phyloP scores from a whole-genome alignment of 2,888 invertebrate species.

The Spilarctia lutea region DNA sequence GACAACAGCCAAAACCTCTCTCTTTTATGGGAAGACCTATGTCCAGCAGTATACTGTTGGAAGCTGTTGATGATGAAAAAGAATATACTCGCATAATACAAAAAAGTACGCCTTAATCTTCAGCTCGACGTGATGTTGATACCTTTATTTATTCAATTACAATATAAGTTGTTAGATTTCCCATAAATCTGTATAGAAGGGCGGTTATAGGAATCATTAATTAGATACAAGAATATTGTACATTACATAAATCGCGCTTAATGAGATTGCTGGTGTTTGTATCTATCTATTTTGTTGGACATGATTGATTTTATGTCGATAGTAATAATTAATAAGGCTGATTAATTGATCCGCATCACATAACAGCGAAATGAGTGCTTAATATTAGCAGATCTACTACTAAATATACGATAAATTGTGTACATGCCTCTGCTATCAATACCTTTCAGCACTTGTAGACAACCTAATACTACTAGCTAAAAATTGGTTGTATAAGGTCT shows the following conservation, averaged over 20 bases:
- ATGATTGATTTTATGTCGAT: not conserved
- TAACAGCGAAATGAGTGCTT: not conserved
- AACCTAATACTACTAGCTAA: too few relatives aligned
- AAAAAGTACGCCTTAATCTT: not conserved
- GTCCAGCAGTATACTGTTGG: too few relatives aligned
- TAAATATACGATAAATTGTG: not conserved
- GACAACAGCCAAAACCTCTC: too few relatives aligned
- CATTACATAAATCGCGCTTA: not conserved
- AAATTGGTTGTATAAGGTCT: too few relatives aligned
- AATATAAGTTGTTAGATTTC: not conserved
- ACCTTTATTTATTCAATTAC: not conserved
- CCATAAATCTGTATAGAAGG: not conserved
- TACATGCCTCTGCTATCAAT: too few relatives aligned
- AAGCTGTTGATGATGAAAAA: not conserved
- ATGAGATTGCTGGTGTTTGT: not conserved
- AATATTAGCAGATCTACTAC: not conserved
- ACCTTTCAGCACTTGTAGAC: too few relatives aligned
- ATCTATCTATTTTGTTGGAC: not conserved
- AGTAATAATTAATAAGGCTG: not conserved
- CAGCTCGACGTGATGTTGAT: not conserved
- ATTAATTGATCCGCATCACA: not conserved
- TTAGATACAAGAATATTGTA: not conserved
- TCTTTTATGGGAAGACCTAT: too few relatives aligned
- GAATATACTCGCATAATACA: not conserved
- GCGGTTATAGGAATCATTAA: not conserved